These are phyloP conservation scores for Tholera decimalis DNA, from an alignment of 2,888 invertebrate genomes.

Conservation along the genomic window DNA sequence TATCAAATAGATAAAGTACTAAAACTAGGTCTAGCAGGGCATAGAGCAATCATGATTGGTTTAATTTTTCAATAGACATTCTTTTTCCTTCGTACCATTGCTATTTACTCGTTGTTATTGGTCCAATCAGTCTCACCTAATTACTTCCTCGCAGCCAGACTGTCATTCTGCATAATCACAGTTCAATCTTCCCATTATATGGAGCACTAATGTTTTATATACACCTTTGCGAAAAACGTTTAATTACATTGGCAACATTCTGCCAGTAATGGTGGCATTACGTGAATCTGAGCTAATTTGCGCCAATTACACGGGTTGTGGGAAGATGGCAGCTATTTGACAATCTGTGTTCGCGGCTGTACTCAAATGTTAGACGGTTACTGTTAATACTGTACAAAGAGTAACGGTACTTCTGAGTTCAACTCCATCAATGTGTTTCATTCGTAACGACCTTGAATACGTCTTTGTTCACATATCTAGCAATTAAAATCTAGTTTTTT, in stretches of 20 bases:
- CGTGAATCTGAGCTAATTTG: slow-evolving; percentile 74
- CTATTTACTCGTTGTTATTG: slow-evolving; percentile 7
- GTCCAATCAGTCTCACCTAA: slow-evolving; percentile 19
- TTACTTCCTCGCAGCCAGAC: slow-evolving; percentile 29
- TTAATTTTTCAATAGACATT: too few relatives aligned
- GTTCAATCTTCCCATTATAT: slow-evolving; percentile 45
- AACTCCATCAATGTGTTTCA: slow-evolving; percentile 42
- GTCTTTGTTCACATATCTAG: slow-evolving; percentile 47
- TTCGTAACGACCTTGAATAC: slow-evolving; percentile 56
- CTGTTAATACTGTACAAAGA: slow-evolving; percentile 53
- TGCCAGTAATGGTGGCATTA: slow-evolving; percentile 67
- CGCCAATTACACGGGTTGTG: slow-evolving; percentile 77
- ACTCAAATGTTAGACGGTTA: slow-evolving; percentile 51
- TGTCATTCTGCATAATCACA: slow-evolving; percentile 49
- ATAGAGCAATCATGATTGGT: too few relatives aligned
- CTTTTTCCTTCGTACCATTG: background rate
- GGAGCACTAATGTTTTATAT: slow-evolving; percentile 40
- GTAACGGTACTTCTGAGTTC: slow-evolving; percentile 54
- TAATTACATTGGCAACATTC: slow-evolving; percentile 62
- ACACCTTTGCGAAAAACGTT: slow-evolving; percentile 39
- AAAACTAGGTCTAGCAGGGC: too few relatives aligned
- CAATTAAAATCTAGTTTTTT: slow-evolving; percentile 55
- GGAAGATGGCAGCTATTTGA: slow-evolving; percentile 69
- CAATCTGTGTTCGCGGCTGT: slow-evolving; percentile 46
- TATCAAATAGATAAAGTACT: too few relatives aligned